Evolutionary conservation across 2,113 vertebrate genomes (phyloP).

Genomic region (Vimba vimba): DNA sequence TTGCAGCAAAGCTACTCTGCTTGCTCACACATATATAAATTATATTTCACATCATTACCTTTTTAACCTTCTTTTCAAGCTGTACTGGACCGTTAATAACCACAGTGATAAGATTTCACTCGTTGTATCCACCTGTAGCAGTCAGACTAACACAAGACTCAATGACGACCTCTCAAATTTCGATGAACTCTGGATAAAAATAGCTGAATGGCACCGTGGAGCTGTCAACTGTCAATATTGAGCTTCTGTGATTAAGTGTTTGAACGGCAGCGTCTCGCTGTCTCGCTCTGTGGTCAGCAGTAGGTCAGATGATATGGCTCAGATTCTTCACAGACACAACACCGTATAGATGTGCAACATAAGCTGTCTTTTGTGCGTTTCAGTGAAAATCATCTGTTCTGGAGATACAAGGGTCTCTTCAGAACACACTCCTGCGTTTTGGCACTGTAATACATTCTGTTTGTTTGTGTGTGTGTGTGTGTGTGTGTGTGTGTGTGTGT

Average conservation of each 20-base stretch:
- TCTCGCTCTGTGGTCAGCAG: constrained; percentile 39
- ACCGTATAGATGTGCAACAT: background rate
- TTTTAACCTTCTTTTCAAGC: background rate
- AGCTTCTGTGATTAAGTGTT: constrained; percentile 47
- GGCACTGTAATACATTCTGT: background rate
- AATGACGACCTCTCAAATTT: constrained; percentile 39
- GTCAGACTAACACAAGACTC: constrained; percentile 15
- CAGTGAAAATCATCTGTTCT: constrained; percentile 9
- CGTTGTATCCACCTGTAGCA: constrained; percentile 15
- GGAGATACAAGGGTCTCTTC: background rate
- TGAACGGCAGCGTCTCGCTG: constrained; percentile 34
- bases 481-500: background rate
- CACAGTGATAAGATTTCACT: background rate
- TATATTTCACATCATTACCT: background rate
- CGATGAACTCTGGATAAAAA: constrained; percentile 38
- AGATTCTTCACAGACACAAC: constrained; percentile 40
- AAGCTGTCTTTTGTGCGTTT: background rate
- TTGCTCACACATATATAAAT: background rate
- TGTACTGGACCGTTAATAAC: background rate
- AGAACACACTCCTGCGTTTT: background rate
- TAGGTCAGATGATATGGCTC: constrained; percentile 45
- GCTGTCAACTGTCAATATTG: constrained; percentile 54
- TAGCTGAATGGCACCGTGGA: constrained; percentile 5
- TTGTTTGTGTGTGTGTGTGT: background rate
- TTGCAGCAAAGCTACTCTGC: background rate